Base-by-base conservation (phyloP, 1,140 invertebrate genomes). In the Tenebrio molitor region DNA sequence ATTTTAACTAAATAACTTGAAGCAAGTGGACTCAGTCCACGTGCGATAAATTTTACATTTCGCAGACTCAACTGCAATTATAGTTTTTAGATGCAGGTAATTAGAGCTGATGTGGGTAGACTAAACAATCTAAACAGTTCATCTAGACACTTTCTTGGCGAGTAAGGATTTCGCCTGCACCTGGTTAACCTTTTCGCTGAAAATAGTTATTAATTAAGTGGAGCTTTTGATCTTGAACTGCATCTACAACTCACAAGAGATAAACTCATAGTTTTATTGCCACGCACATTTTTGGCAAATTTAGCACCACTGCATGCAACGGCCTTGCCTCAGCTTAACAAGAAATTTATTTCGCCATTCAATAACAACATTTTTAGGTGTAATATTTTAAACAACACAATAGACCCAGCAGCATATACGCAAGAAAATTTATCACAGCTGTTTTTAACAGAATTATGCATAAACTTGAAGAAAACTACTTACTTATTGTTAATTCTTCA, bases 121-220 rank as follows among this genome's bases (percentile, higher is more conserved):
- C 75, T 74, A 76, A 76, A 76, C 75, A 76, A 74, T 76, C 62
- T 64, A 74, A 58, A 71, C 65, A 69, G 72, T 70, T 74, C 69
- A 76, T 74, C 65, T 74, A 44, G 75, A 76, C 75, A 58, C 68
- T 74, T 76, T 76, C 75, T 76, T 76, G 75, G 75, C 75, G 58
- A 58, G 23, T 19, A 14, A 21, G 44, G 23, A 58, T 67, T 66
- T 19, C n/a, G 25, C 14, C 2, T 41, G 72, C 75, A 76, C 75
- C 75, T 76, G 75, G 72, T 68, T 69, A 58, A 69, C 74, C 71
- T 72, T 71, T 73, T 73, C 44, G 58, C 42, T 29, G 46, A 67
- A 66, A 50, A 65, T 34, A 44, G 36, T 74, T 74, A 46, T 46
- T 46, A 46, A 46, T 46, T 46, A 46, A 16, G 4, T 46, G 14